Base-by-base conservation (phyloP, 1,140 invertebrate genomes). In the Acyrthosiphon pisum region DNA sequence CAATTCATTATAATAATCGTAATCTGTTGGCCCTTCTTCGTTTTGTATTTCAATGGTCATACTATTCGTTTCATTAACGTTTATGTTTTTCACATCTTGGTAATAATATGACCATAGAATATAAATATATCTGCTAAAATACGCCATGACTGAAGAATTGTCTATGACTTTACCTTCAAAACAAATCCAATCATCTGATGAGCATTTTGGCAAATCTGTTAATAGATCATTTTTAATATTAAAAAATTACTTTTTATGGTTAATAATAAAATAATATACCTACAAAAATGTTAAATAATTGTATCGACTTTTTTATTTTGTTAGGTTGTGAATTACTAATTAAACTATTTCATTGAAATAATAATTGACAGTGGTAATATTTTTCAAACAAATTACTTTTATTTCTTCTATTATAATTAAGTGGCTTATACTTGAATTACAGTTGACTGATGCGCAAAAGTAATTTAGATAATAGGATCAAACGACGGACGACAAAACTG, bases 391-490 rank as follows among this genome's bases (percentile, higher is more conserved):
- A 90, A 46, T 44, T n/a, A 44, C n/a, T 90, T 68, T 86, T 56
- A 93, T 53, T 18, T 11, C 1, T 41, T 56, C 9, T 86, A 30
- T 84, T 83, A 53, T 86, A 93, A 93, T 93, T 56, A 56, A 93
- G 91, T 50, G 18, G 35, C n/a, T 93, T 56, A 84, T 93, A 84
- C 23, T 41, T 14, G 48, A 93, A 41, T 44, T 53, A 53, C 23
- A 41, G 48, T 93, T 83, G 35, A 50, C 48, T 86, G 91, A 84
- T 86, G 91, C 46, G 48, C 23, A 56, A 93, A 84, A 84, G 91
- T 56, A 93, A 93, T 93, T 93, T 84, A 84, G 20, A 53, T 93
- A 86, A 86, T 37, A 93, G 60, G 76, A 76, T 83, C 46, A 83
- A 48, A 92, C 76, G 37, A 22, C 14, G 26, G 18, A 91, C 41